These are phyloP conservation scores for Huso huso DNA, from an alignment of 2,797 vertebrate genomes.

Conservation along the genomic window DNA sequence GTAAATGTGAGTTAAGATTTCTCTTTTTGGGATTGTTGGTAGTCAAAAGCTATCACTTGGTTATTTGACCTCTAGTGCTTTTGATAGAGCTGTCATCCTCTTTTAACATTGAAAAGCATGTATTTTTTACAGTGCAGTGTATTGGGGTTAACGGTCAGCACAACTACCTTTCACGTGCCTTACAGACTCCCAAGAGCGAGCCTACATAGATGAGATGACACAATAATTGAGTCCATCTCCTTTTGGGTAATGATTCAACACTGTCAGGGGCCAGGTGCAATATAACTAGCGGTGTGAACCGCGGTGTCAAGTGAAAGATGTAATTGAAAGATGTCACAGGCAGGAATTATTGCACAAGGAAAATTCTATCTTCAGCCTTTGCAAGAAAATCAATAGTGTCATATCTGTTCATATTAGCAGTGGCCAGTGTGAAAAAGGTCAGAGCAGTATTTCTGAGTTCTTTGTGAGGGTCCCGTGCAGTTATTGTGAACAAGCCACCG, in stretches of 20 bases:
- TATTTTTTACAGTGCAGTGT: background rate
- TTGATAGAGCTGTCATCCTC: no score
- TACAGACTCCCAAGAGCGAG: slow-evolving; percentile 2
- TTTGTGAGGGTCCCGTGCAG: accelerated
- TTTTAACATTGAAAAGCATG: no score
- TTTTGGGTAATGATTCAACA: slow-evolving; percentile 32
- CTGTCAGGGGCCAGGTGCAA: slow-evolving; percentile 29
- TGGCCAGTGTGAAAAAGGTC: slow-evolving; percentile 16
- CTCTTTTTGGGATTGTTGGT: no score
- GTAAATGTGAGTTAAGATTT: no score
- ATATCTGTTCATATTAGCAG: slow-evolving; percentile 28
- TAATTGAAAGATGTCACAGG: slow-evolving; percentile 49
- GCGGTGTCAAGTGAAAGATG: slow-evolving; percentile 40
- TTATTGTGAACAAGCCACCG: background rate
- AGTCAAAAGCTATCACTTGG: no score
- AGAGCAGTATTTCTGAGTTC: slow-evolving; percentile 6
- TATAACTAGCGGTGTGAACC: slow-evolving; percentile 30
- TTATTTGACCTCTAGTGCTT: no score
- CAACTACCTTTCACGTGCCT: background rate
- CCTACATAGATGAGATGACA: background rate
- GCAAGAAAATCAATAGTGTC: slow-evolving; percentile 42
- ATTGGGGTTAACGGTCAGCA: background rate
- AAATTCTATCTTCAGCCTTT: slow-evolving; percentile 33
- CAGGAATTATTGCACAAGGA: slow-evolving; percentile 41
- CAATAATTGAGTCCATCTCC: background rate